A percentile compares a stretch with the other conserved stretches of the same genome.
Conservation (phyloP, 2,113 vertebrate species). For the Phoenicopterus ruber region DNA sequence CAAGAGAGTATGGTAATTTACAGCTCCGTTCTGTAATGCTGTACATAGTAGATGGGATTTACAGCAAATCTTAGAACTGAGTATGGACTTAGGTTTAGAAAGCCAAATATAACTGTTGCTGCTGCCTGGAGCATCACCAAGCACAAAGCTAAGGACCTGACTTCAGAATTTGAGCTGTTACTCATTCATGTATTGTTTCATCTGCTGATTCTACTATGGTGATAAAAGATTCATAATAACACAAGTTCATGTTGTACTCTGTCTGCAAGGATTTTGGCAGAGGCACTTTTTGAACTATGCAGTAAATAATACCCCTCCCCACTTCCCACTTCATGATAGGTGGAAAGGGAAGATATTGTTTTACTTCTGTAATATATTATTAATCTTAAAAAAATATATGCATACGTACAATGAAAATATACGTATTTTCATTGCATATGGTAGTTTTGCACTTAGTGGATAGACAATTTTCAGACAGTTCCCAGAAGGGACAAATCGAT, state of each 20-base stretch:
- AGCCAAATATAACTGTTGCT: not conserved
- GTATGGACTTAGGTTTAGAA: not conserved
- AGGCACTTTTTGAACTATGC: not conserved
- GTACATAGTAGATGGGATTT: not conserved
- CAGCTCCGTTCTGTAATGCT: not conserved
- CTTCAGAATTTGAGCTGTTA: not conserved
- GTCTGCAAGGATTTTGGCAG: not conserved
- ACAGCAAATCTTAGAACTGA: not conserved
- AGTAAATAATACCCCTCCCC: not conserved
- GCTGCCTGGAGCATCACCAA: not conserved
- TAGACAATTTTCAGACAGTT: not conserved
- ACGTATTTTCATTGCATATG: not conserved
- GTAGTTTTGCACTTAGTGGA: not conserved
- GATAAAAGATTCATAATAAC: not conserved
- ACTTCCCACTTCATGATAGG: not conserved
- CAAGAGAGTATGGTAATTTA: not conserved
- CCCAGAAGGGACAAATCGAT: not conserved
- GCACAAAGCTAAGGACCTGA: not conserved
- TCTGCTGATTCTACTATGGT: not conserved
- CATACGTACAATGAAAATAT: too few relatives aligned
- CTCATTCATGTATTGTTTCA: not conserved
- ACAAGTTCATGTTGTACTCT: accelerated
- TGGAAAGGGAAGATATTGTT: not conserved
- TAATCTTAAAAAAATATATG: not conserved
- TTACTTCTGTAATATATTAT: not conserved